Evolutionary conservation across 2,113 vertebrate species (phyloP).

Genomic region (Oophaga pumilio): DNA sequence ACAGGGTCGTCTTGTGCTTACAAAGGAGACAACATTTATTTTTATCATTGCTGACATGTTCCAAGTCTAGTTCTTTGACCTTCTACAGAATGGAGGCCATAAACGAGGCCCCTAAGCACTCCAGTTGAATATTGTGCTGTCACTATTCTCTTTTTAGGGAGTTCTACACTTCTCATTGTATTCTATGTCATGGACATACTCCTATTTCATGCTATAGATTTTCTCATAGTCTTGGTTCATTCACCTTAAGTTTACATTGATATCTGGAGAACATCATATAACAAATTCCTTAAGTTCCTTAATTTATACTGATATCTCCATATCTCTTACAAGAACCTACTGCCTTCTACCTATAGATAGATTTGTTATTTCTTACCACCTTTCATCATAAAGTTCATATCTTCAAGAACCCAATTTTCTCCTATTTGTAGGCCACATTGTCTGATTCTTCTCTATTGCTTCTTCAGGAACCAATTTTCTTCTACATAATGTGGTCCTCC

Average conservation of each 20-base stretch:
- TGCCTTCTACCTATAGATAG: too few species aligned
- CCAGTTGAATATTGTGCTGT: not conserved
- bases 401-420: not conserved
- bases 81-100: not conserved
- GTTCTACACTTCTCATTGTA: not conserved
- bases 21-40: not conserved
- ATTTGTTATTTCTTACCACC: too few species aligned
- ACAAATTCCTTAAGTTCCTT: not conserved
- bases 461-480: not conserved
- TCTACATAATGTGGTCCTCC: not conserved
- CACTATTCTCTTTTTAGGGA: not conserved
- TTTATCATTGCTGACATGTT: not conserved
- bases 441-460: not conserved
- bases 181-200: not conserved
- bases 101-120: not conserved
- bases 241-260: not conserved
- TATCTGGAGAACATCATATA: not conserved
- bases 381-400: not conserved
- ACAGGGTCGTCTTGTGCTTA: constrained; percentile 60
- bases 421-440: too few species aligned
- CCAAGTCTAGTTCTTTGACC: not conserved
- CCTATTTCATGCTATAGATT: not conserved
- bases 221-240: not conserved
- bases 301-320: not conserved
- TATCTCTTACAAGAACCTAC: not conserved